Percentiles rank a stretch among this genome's conserved stretches.
Conservation (phyloP, 2,797 vertebrate genomes). For the Micromesistius poutassou region DNA sequence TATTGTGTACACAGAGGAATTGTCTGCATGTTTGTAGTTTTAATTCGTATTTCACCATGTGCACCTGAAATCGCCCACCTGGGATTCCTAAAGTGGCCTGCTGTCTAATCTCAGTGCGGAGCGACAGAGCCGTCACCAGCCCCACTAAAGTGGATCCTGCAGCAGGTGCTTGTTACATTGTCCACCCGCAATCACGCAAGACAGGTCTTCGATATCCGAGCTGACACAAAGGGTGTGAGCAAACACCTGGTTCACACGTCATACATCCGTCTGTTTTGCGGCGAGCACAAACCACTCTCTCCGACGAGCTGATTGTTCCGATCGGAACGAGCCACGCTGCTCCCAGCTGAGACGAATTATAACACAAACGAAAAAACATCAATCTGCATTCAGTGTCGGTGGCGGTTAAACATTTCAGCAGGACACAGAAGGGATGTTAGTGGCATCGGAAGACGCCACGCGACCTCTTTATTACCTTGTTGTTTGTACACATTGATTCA, state of each 20-base stretch:
- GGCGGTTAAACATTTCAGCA: background rate
- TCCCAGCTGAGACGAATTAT: background rate
- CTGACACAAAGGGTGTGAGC: background rate
- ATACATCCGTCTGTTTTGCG: no score
- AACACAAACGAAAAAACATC: background rate
- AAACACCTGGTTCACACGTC: background rate
- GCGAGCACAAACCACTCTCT: background rate
- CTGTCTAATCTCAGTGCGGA: no score
- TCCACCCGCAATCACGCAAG: background rate
- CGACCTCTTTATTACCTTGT: background rate
- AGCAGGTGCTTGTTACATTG: background rate
- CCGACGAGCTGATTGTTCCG: background rate
- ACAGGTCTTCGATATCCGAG: background rate
- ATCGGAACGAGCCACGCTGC: background rate
- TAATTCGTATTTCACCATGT: no score
- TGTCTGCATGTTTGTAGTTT: no score
- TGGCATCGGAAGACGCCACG: background rate
- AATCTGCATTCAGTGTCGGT: background rate
- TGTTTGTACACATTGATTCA: conserved; percentile 23
- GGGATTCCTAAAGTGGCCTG: no score
- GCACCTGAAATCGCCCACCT: no score
- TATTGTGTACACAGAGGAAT: no score
- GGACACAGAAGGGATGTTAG: background rate
- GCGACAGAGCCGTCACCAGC: no score
- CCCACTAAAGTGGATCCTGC: background rate